Evolutionary conservation across 2,113 vertebrate genomes (phyloP).

Genomic region (Erpornis zantholeuca): DNA sequence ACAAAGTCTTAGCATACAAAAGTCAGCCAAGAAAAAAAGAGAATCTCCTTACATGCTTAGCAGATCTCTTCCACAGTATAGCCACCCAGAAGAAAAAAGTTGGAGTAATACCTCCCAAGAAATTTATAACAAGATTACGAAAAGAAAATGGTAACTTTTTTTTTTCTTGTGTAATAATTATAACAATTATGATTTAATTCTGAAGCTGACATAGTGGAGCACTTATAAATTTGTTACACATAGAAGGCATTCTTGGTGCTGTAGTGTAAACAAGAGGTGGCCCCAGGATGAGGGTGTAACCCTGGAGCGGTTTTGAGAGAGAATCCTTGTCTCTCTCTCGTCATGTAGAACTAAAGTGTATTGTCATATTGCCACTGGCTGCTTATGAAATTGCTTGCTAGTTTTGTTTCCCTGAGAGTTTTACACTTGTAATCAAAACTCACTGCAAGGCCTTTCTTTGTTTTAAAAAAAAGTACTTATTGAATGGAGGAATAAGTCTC

Average conservation of each 20-base stretch:
- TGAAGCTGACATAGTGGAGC: background rate
- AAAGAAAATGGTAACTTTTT: constrained; percentile 80
- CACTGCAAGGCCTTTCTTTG: background rate
- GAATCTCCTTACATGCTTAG: constrained; percentile 81
- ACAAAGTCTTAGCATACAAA: constrained; percentile 84
- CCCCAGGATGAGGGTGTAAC: background rate
- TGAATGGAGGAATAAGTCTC: background rate
- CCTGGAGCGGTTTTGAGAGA: background rate
- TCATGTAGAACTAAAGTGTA: background rate
- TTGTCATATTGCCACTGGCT: background rate
- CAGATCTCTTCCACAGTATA: constrained; percentile 85
- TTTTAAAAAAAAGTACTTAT: background rate
- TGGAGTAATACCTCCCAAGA: constrained; percentile 84
- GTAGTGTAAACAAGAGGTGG: background rate
- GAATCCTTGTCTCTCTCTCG: background rate
- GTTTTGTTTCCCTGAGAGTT: background rate
- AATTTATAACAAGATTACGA: constrained; percentile 82
- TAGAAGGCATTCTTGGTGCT: background rate
- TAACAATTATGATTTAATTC: background rate
- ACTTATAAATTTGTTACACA: background rate
- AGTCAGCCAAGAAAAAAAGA: constrained; percentile 83
- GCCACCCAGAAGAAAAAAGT: constrained; percentile 86
- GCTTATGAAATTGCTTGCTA: background rate
- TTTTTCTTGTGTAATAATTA: background rate
- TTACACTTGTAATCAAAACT: background rate